phyloP scores from a whole-genome alignment of 2,797 vertebrate species.

The Zalophus californianus region DNA sequence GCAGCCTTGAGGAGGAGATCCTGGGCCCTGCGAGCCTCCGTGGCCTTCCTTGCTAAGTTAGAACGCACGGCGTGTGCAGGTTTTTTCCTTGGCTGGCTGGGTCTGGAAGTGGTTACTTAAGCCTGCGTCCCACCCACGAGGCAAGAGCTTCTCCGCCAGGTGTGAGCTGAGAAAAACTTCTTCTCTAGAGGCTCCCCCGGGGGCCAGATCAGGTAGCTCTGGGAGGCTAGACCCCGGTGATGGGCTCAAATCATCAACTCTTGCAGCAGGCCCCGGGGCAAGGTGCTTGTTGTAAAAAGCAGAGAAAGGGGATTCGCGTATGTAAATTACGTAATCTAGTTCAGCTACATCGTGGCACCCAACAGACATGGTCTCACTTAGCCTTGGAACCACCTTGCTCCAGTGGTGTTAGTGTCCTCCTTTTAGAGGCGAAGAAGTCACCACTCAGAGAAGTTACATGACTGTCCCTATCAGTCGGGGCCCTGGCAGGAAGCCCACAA shows the following conservation, averaged over 20 bases:
- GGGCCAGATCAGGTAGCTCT: background rate
- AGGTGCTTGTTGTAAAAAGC: background rate
- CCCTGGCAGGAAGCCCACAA: background rate
- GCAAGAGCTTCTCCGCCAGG: background rate
- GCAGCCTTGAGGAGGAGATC: background rate
- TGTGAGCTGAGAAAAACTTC: background rate
- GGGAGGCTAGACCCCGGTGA: too few relatives aligned
- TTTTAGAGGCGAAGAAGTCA: background rate
- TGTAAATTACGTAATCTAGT: background rate
- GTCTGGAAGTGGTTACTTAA: background rate
- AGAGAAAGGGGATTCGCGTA: background rate
- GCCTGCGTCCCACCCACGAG: background rate
- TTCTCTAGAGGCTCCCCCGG: background rate
- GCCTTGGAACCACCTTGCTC: background rate
- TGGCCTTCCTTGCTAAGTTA: background rate
- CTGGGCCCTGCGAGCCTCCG: accelerated
- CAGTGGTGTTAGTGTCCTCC: background rate
- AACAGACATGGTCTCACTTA: accelerated
- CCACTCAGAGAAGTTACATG: background rate
- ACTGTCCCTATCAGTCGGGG: too few relatives aligned
- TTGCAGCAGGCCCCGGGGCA: background rate
- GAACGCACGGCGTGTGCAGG: background rate
- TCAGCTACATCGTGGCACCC: too few relatives aligned
- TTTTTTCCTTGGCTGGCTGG: background rate
- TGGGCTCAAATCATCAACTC: background rate